A percentile compares a stretch with the other conserved stretches of the same genome.
These are phyloP conservation scores for Nipponia nippon DNA, from an alignment of 2,113 vertebrate genomes.

Conservation along the genomic window DNA sequence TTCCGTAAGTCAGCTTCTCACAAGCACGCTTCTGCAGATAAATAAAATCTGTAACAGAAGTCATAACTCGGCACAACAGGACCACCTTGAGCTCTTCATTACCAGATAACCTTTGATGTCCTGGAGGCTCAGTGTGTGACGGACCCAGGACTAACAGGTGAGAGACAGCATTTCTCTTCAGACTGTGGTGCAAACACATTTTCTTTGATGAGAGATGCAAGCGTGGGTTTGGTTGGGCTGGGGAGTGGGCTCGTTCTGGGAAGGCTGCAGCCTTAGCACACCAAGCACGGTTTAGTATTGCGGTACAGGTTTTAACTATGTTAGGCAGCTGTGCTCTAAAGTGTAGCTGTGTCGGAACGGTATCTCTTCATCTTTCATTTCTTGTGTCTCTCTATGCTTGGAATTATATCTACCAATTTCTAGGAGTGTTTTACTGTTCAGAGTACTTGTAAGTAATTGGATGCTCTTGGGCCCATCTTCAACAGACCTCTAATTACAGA, in stretches of 20 bases:
- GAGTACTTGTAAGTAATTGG: neutral
- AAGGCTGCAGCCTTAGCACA: neutral
- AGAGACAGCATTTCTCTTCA: neutral
- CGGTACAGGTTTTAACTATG: fast-evolving
- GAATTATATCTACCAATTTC: neutral
- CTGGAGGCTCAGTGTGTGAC: neutral
- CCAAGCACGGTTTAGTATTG: neutral
- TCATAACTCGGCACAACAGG: neutral
- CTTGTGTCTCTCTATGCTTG: neutral
- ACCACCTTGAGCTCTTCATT: neutral
- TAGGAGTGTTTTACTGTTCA: neutral
- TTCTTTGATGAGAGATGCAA: neutral
- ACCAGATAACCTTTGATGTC: neutral
- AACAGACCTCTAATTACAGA: neutral
- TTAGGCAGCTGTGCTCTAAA: neutral
- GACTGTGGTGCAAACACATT: neutral
- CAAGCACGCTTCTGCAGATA: neutral
- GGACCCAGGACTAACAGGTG: neutral
- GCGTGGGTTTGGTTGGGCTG: neutral
- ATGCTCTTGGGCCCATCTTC: neutral
- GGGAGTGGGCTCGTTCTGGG: neutral
- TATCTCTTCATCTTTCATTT: neutral
- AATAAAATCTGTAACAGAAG: neutral
- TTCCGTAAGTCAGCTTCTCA: neutral
- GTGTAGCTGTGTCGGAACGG: neutral